Conservation (phyloP, 2,797 vertebrate species). For the Sebastes vulpes region DNA sequence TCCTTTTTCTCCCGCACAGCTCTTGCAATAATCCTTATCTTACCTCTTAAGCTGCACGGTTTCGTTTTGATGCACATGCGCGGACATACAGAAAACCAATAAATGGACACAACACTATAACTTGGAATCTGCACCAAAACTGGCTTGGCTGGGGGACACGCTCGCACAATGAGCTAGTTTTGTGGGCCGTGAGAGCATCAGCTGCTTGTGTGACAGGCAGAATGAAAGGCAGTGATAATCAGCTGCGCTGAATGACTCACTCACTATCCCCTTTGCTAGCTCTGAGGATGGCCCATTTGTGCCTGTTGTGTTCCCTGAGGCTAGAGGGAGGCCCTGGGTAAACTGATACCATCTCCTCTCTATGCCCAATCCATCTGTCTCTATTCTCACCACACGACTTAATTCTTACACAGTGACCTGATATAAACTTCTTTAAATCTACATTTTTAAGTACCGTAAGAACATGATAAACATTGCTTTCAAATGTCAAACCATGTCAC, state of each 20-base stretch:
- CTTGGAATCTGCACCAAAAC: neutral
- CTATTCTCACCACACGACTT: conserved; percentile 32
- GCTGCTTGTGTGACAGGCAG: conserved; percentile 45
- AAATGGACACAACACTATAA: conserved; percentile 5
- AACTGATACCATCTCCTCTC: conserved; percentile 52
- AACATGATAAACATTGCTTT: neutral
- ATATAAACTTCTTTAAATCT: neutral
- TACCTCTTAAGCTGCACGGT: conserved; percentile 13
- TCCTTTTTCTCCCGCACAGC: neutral
- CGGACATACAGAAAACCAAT: neutral
- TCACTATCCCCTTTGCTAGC: conserved; percentile 41
- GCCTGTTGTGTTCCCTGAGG: conserved; percentile 54
- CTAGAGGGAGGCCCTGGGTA: conserved; percentile 58
- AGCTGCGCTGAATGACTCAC: conserved; percentile 67
- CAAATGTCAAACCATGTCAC: neutral
- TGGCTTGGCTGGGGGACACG: neutral
- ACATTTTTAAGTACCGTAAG: neutral
- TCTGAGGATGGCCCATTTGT: conserved; percentile 57
- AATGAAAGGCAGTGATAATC: conserved; percentile 46
- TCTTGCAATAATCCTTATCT: conserved; percentile 28
- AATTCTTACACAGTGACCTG: conserved; percentile 1
- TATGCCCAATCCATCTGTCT: conserved; percentile 25
- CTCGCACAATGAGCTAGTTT: conserved; percentile 19
- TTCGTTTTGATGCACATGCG: conserved; percentile 6
- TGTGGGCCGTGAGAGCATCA: conserved; percentile 51